Evolutionary conservation across 37 sponge, comb jelly and placozoan genomes (phyloP).

Genomic region (Diacarnus erythraeanus): DNA sequence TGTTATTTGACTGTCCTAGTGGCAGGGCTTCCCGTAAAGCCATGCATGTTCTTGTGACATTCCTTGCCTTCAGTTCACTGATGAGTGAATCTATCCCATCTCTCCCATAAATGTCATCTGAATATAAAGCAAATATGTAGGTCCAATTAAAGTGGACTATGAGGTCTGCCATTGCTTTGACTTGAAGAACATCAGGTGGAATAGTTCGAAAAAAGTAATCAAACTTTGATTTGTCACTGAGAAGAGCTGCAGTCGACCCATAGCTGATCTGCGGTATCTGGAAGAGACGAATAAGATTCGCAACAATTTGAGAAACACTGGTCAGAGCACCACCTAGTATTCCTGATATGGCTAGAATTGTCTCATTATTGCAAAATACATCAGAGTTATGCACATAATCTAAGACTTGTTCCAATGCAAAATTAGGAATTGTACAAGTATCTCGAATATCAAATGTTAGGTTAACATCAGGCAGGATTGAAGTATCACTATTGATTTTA

Average conservation of each 20-base stretch:
- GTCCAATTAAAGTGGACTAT: slow-evolving; percentile 58
- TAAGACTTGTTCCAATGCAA: slow-evolving; percentile 30
- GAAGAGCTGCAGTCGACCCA: slow-evolving; percentile 50
- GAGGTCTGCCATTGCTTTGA: slow-evolving; percentile 67
- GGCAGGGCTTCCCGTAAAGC: neutral
- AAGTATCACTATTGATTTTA: slow-evolving; percentile 43
- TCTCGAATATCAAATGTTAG: slow-evolving; percentile 72
- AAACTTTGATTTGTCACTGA: slow-evolving; percentile 70
- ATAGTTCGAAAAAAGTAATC: slow-evolving; percentile 79
- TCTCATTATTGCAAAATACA: neutral
- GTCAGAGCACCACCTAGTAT: slow-evolving; percentile 71
- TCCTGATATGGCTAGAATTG: slow-evolving; percentile 14
- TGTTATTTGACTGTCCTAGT: neutral
- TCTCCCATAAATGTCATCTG: slow-evolving; percentile 54
- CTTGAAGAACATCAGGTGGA: slow-evolving; percentile 77
- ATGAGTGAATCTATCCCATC: slow-evolving; percentile 43
- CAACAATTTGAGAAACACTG: slow-evolving; percentile 44
- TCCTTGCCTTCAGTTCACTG: neutral
- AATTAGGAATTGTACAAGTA: slow-evolving; percentile 48
- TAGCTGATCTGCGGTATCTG: slow-evolving; percentile 77
- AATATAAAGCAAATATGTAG: slow-evolving; percentile 27
- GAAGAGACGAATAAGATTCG: slow-evolving; percentile 68
- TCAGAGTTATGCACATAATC: neutral
- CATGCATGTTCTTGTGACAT: slow-evolving; percentile 1
- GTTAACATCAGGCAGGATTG: slow-evolving; percentile 42